phyloP scores from a whole-genome alignment of 2,797 vertebrate species.

The Macropodus opercularis region DNA sequence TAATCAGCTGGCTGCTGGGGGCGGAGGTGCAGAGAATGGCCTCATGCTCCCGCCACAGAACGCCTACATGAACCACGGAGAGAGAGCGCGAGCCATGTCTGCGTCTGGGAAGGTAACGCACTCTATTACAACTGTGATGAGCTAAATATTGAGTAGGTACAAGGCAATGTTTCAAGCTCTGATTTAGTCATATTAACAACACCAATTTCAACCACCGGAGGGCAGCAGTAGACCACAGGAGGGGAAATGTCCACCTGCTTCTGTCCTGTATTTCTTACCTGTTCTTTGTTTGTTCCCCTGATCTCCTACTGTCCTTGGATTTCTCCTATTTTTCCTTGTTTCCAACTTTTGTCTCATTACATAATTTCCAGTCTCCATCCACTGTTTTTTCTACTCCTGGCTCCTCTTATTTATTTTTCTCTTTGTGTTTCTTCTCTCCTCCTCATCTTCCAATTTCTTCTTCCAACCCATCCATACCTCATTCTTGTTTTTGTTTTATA shows the following conservation, averaged over 20 bases:
- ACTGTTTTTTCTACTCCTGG: neutral
- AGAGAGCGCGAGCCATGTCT: constrained; percentile 80
- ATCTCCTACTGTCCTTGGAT: no score
- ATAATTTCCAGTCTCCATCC: no score
- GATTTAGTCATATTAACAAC: no score
- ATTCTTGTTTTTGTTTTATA: no score
- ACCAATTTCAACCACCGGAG: constrained; percentile 13
- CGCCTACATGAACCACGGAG: constrained; percentile 69
- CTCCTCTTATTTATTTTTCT: neutral
- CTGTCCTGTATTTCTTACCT: neutral
- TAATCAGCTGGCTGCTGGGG: constrained; percentile 56
- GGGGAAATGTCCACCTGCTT: neutral
- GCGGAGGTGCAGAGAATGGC: constrained; percentile 76
- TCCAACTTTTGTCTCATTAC: no score
- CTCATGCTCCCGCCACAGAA: constrained; percentile 67
- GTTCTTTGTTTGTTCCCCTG: no score
- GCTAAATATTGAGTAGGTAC: neutral
- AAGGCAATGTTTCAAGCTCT: neutral
- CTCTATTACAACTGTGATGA: no score
- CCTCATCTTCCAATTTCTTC: neutral
- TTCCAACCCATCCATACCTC: no score
- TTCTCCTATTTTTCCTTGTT: no score
- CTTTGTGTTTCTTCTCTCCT: neutral
- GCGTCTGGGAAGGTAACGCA: constrained; percentile 80
- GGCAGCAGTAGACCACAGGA: constrained; percentile 25